A percentile compares a stretch with the other conserved stretches of the same genome.
Evolutionary conservation across 2,797 vertebrate species (phyloP).

Genomic region (Sylvilagus floridanus): DNA sequence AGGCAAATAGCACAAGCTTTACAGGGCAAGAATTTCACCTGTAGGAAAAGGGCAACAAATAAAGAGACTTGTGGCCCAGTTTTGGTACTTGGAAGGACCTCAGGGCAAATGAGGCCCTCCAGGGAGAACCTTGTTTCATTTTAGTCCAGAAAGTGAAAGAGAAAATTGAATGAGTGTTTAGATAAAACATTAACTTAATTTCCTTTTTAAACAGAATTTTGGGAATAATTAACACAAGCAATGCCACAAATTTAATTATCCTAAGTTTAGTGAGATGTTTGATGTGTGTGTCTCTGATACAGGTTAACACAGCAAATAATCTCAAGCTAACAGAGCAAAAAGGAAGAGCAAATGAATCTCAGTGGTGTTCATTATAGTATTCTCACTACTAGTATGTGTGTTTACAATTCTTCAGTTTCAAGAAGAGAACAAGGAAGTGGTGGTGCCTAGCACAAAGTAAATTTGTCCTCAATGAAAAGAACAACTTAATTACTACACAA

Average conservation of each 20-base stretch:
- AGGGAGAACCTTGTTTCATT: not conserved
- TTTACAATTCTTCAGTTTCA: not conserved
- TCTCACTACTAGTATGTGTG: not conserved
- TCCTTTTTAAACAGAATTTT: conserved; percentile 37
- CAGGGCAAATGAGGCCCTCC: not conserved
- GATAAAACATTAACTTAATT: not conserved
- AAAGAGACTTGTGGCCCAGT: not conserved
- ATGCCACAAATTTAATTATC: not conserved
- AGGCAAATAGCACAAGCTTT: not conserved
- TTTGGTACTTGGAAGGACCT: not conserved
- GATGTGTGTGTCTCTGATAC: not conserved
- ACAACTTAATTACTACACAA: not conserved
- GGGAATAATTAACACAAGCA: conserved; percentile 41
- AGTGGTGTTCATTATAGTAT: not conserved
- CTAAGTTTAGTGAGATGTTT: not conserved
- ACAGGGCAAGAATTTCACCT: not conserved
- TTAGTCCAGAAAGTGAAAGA: conserved; percentile 38
- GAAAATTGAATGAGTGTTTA: conserved; percentile 16
- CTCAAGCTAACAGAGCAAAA: conserved; percentile 31
- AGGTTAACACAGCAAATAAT: not conserved
- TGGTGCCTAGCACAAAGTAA: not conserved
- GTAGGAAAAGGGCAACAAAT: not conserved
- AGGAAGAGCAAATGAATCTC: conserved; percentile 7
- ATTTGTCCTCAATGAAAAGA: not conserved
- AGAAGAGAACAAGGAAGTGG: not conserved